Evolutionary conservation across 2,888 invertebrate species (phyloP), one percentile per base, ranked within the genome.

Genomic region (Tetragonula carbonaria): DNA sequence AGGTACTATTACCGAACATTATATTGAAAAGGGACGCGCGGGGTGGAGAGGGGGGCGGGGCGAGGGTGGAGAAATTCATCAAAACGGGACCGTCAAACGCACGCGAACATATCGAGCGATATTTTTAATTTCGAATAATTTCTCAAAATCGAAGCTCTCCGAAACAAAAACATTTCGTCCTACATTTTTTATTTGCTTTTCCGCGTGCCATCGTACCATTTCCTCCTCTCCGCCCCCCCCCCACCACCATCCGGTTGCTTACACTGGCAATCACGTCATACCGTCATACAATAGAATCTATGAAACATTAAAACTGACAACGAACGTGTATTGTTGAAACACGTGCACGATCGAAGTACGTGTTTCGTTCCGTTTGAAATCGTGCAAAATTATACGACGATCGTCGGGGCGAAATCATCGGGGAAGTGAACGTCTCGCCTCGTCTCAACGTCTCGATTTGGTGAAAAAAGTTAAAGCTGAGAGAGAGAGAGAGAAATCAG

Each of bases 51-150:
- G 28, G 28, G 28, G 28, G 1, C 1, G 28, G 28, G 28, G 28
- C 28, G 4, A 5, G 14, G 5, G 16, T 28, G 33, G 33, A 33
- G 33, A 59, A 65, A 33, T 21, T 62, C 28, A 62, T 62, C 62
- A 62, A 23, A 16, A 16, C 4, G 21, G 21, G 4, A 63, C 21
- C 4, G 33, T 13, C 33, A 33, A 28, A 21, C 13, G 33, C 5
- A 33, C 11, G 57, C n/a, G 18, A 0, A 28, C 45, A 18, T 11
- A 63, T 63, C 0, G 21, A 63, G 33, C 28, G 33, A 33, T 28
- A 63, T 63, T 63, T 63, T 63, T 63, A 33, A 63, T 63, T 21
- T 63, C 13, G 33, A 33, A 65, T 45, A 45, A 45, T 65, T 33
- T 65, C 33, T 21, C 33, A 13, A 65, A 33, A 65, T 4, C 13